Evolutionary conservation across 2,888 invertebrate species (phyloP).

Genomic region (Apeira syringaria): DNA sequence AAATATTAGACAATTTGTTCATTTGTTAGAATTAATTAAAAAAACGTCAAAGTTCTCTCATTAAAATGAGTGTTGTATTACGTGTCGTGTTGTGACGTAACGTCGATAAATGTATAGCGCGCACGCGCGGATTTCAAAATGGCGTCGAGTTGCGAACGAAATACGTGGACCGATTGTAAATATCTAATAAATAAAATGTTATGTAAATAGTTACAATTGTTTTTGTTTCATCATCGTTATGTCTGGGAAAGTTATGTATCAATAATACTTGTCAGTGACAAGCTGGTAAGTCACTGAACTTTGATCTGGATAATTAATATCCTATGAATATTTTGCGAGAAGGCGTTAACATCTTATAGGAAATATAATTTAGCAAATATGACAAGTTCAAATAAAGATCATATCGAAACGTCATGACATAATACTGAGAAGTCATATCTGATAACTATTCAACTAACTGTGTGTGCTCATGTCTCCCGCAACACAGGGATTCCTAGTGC

Average conservation of each 20-base stretch:
- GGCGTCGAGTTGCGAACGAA: conserved; percentile 37
- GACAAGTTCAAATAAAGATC: no score
- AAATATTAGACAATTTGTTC: not conserved
- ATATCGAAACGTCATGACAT: no score
- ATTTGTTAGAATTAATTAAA: not conserved
- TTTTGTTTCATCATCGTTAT: conserved; percentile 56
- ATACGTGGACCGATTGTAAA: conserved; percentile 64
- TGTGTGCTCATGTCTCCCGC: no score
- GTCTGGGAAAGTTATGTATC: conserved; percentile 31
- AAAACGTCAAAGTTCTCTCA: conserved; percentile 8
- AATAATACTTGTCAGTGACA: no score
- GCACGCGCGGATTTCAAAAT: conserved; percentile 43
- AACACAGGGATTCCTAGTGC: no score
- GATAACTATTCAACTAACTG: no score
- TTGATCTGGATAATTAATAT: no score
- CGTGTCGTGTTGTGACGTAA: conserved; percentile 20
- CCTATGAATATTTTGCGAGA: no score
- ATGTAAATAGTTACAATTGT: conserved; percentile 52
- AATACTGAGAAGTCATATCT: no score
- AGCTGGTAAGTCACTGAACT: no score
- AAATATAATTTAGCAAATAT: no score
- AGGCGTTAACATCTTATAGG: no score
- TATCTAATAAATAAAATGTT: conserved; percentile 66
- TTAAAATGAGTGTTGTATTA: conserved; percentile 14
- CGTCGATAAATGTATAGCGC: conserved; percentile 15